Evolutionary conservation across 2,113 vertebrate genomes (phyloP).

Genomic region (Chlorodrepanis virens): DNA sequence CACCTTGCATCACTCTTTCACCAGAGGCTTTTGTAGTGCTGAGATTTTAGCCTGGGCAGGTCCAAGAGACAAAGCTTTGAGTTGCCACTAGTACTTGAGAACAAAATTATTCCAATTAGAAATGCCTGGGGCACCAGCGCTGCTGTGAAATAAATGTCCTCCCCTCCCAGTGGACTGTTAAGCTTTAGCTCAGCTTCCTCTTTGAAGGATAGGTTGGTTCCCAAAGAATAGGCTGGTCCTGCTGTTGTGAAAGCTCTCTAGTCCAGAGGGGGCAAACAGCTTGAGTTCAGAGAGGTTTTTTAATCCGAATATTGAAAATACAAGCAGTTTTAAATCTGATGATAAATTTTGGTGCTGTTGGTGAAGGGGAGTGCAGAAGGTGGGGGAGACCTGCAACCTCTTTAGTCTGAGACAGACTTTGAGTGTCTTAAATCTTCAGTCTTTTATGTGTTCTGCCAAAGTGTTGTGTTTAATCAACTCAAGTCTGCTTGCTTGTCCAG

Average conservation of each 20-base stretch:
- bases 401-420: neutral
- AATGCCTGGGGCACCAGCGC: fast-evolving
- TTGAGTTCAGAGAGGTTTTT: neutral
- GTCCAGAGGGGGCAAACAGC: neutral
- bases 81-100: neutral
- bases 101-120: neutral
- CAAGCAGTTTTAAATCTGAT: neutral
- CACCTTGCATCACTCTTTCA: neutral
- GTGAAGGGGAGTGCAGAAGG: neutral
- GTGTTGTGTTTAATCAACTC: neutral
- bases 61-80: neutral
- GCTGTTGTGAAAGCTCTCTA: neutral
- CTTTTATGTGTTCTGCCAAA: neutral
- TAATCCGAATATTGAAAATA: neutral
- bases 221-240: neutral
- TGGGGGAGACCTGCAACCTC: fast-evolving
- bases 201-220: neutral
- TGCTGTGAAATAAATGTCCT: neutral
- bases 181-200: neutral
- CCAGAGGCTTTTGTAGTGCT: neutral
- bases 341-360: neutral
- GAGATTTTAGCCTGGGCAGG: neutral
- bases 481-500: neutral
- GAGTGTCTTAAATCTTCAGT: neutral
- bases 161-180: neutral